phyloP scores from a whole-genome alignment of 2,888 invertebrate species.

The Scrobipalpa atriplicella region DNA sequence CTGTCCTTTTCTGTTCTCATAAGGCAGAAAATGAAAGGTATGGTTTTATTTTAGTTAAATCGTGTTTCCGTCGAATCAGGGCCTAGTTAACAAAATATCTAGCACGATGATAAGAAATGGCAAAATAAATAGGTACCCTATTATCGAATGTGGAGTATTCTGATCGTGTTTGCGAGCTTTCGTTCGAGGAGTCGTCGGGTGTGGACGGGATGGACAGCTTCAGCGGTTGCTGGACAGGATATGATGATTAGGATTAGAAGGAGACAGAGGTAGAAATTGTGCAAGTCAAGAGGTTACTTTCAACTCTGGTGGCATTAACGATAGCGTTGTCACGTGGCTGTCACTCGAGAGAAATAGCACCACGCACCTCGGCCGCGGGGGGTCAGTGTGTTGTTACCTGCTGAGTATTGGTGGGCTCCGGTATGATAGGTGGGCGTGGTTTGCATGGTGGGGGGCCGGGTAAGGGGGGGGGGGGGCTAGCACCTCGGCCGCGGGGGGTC shows the following conservation, averaged over 20 bases:
- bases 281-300: too few species aligned
- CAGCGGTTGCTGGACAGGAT: neutral
- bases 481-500: constrained; percentile 45
- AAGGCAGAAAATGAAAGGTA: too few species aligned
- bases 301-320: too few species aligned
- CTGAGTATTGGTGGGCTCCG: constrained; percentile 62
- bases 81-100: too few species aligned
- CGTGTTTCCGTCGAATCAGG: too few species aligned
- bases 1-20: too few species aligned
- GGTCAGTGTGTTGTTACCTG: constrained; percentile 66
- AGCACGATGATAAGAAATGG: too few species aligned
- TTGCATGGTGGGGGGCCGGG: neutral
- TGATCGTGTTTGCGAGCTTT: neutral
- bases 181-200: neutral
- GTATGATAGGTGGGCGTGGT: constrained; percentile 71
- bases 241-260: neutral
- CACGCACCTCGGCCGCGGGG: constrained; percentile 47
- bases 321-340: too few species aligned
- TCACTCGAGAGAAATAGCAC: too few species aligned
- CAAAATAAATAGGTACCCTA: neutral
- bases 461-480: constrained; percentile 18
- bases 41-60: too few species aligned
- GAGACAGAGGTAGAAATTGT: too few species aligned
- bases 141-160: too few species aligned
- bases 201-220: constrained; percentile 9